Evolutionary conservation across 2,113 vertebrate genomes (phyloP), one percentile per base, ranked within the genome.

Genomic region (Lutjanus erythropterus): DNA sequence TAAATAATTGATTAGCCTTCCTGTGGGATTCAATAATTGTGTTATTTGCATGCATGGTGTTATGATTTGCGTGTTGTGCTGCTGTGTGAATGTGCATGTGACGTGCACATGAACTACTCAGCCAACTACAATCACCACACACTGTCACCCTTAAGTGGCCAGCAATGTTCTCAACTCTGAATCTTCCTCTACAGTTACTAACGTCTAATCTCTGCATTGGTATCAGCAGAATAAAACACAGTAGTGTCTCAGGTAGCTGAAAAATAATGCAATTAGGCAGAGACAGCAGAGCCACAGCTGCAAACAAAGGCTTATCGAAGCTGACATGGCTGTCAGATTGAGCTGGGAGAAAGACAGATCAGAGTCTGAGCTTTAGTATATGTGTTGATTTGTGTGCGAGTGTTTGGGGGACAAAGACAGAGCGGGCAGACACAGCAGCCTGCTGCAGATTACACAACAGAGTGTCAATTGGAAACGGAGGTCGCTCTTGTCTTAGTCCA

Each of bases 1-100:
- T 92, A 52, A 86, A 90, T 86, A 84, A 86, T 84, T 87, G 46
- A 87, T 83, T 47, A 60, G 55, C 65, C 58, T 12, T 85, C 76
- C 62, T 42, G 10, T 71, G 65, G 72, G 86, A 88, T 73, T 91
- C 58, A 83, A 78, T 77, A 39, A 64, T 33, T 74, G 33, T 81
- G 73, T 76, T 84, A 33, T 81, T 74, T 73, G 33, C 62, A 47
- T 27, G 25, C 37, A 50, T 46, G 18, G 41, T 64, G 50, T 74
- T 69, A 7, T 27, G 11, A 74, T 82, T n/a, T 42, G 31, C 0
- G 2, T 68, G 49, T 61, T 67, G 60, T 55, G 21, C 6, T 15
- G 21, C 29, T 67, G 67, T 55, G 3, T 50, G 64, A n/a, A 42
- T 70, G 44, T 62, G 29, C 53, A 49, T 33, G 29, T 14, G 21